Evolutionary conservation across 1,140 invertebrate genomes (phyloP).

Genomic region (Drosophila rufa): DNA sequence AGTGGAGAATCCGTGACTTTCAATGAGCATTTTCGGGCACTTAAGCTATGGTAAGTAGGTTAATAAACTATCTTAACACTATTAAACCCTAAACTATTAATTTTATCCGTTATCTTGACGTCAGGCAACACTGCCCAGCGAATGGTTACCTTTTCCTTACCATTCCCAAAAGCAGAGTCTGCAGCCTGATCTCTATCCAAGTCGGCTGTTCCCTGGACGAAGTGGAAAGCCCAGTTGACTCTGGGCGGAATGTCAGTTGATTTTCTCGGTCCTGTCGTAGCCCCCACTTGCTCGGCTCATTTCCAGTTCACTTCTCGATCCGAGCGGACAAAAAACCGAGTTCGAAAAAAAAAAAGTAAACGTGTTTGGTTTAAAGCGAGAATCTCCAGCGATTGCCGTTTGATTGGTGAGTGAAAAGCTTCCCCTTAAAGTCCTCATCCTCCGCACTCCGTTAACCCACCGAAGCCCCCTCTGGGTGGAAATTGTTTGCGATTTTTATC

Average conservation of each 20-base stretch:
- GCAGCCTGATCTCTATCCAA: not conserved
- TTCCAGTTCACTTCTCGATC: not conserved
- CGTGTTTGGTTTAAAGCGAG: not conserved
- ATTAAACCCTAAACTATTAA: too few relatives aligned
- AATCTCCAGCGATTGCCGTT: conserved; percentile 6
- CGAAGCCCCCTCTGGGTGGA: not conserved
- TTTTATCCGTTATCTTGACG: too few relatives aligned
- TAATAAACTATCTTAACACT: too few relatives aligned
- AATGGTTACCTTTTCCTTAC: too few relatives aligned
- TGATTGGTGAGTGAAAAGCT: conserved; percentile 47
- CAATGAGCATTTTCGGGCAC: too few relatives aligned
- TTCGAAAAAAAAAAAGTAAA: not conserved
- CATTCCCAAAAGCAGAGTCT: too few relatives aligned
- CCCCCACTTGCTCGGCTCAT: not conserved
- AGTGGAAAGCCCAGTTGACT: conserved; percentile 5
- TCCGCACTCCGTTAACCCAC: not conserved
- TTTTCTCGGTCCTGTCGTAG: not conserved
- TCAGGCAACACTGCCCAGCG: too few relatives aligned
- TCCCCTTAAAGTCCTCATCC: not conserved
- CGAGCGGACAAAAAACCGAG: too few relatives aligned
- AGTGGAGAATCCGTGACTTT: too few relatives aligned
- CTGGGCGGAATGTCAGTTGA: conserved; percentile 5
- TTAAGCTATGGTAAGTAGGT: too few relatives aligned
- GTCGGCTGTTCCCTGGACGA: not conserved
- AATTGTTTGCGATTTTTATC: conserved; percentile 77